Conservation (phyloP, 2,797 vertebrate genomes). For the Hippoglossus hippoglossus region DNA sequence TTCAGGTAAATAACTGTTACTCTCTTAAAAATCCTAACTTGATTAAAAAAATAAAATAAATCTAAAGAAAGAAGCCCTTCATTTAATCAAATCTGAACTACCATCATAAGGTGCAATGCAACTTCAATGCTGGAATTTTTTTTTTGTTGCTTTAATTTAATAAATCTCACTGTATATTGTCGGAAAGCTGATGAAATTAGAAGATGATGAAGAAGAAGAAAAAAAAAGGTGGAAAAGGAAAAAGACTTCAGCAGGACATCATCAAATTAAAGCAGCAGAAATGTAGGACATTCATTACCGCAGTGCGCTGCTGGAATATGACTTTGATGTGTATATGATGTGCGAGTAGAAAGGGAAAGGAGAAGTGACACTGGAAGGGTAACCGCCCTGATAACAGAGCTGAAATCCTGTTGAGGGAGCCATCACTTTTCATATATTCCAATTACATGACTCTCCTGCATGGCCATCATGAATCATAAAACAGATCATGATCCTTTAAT, state of each 20-base stretch:
- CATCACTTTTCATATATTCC: conserved; percentile 74
- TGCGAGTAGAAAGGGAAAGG: conserved; percentile 75
- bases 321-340: conserved; percentile 82
- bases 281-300: conserved; percentile 79
- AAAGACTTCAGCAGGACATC: conserved; percentile 60
- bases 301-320: conserved; percentile 61
- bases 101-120: conserved; percentile 1
- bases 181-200: conserved; percentile 45
- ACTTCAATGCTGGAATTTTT: not conserved
- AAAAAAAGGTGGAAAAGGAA: conserved; percentile 24
- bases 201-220: conserved; percentile 24
- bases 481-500: conserved; percentile 79
- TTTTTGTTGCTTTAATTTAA: conserved; percentile 9
- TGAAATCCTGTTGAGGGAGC: conserved; percentile 69
- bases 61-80: not conserved
- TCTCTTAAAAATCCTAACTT: no score
- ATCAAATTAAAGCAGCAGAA: conserved; percentile 69
- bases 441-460: conserved; percentile 81
- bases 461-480: conserved; percentile 82
- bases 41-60: no score
- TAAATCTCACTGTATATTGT: conserved; percentile 19
- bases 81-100: no score
- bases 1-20: no score
- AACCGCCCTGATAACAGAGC: conserved; percentile 67
- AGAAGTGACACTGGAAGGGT: conserved; percentile 66